phyloP scores from a whole-genome alignment of 2,888 invertebrate genomes.

The Gandaritis pyraliata region DNA sequence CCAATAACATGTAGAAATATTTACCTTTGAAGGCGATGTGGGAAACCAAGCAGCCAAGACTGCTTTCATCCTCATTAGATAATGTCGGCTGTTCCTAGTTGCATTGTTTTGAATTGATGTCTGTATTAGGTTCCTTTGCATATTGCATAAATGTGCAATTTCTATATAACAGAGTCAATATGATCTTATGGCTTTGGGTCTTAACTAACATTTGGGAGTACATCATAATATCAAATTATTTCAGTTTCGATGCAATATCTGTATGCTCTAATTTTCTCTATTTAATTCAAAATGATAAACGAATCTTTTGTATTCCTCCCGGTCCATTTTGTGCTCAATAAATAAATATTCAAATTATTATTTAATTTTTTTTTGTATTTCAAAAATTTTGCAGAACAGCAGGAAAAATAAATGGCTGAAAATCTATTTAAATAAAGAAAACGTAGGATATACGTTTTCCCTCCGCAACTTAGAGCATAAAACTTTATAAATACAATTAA shows the following conservation, averaged over 20 bases:
- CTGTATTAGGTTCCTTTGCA: slow-evolving; percentile 23
- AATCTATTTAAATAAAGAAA: too few species aligned
- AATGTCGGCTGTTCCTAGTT: slow-evolving; percentile 22
- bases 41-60: slow-evolving; percentile 21
- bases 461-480: neutral
- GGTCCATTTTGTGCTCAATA: too few species aligned
- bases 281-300: too few species aligned
- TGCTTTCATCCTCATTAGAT: slow-evolving; percentile 25
- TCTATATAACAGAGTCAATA: slow-evolving; percentile 11
- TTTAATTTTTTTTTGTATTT: too few species aligned
- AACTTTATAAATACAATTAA: neutral
- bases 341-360: too few species aligned
- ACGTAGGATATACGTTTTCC: too few species aligned
- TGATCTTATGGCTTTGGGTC: slow-evolving; percentile 7
- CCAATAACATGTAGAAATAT: slow-evolving; percentile 12
- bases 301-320: too few species aligned
- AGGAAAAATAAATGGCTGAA: too few species aligned
- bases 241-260: neutral
- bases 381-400: too few species aligned
- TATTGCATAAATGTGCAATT: slow-evolving; percentile 29
- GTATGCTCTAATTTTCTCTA: too few species aligned
- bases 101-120: slow-evolving; percentile 31
- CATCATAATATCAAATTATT: neutral
- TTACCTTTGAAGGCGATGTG: slow-evolving; percentile 26
- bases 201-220: neutral